Conservation (phyloP, 2,113 vertebrate species). For the Eira barbara region DNA sequence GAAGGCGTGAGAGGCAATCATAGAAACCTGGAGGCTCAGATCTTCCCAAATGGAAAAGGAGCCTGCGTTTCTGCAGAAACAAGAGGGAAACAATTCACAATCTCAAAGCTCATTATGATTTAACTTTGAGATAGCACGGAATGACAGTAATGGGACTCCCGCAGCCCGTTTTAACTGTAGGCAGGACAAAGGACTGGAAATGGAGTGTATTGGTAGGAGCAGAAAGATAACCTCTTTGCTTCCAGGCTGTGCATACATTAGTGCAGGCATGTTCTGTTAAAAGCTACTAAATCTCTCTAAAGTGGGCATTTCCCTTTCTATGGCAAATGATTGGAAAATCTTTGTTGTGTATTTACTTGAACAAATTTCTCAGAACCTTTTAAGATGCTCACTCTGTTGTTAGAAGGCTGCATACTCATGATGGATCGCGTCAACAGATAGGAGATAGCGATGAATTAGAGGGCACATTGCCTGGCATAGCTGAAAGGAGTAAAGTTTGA, state of each 20-base stretch:
- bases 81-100: conserved; percentile 64
- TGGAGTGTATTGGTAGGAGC: conserved; percentile 8
- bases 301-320: conserved; percentile 16
- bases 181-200: conserved; percentile 50
- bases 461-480: background rate
- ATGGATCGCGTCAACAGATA: background rate
- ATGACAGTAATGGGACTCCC: conserved; percentile 50
- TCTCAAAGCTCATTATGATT: conserved; percentile 63
- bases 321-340: conserved; percentile 50
- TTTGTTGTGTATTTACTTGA: conserved; percentile 46
- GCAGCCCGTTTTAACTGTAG: conserved; percentile 32
- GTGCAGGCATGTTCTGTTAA: background rate
- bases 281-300: conserved; percentile 40
- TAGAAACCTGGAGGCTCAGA: conserved; percentile 60
- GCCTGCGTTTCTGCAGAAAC: conserved; percentile 60
- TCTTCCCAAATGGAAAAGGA: conserved; percentile 54
- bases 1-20: conserved; percentile 62
- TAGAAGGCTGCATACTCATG: conserved; percentile 40
- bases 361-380: conserved; percentile 29
- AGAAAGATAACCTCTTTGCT: background rate
- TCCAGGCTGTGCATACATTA: background rate
- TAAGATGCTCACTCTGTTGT: background rate
- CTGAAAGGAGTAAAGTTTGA: background rate
- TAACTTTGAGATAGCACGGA: conserved; percentile 58
- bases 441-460: background rate